Evolutionary conservation across 1,140 invertebrate genomes (phyloP).

Genomic region (Paralvinella palmiformis): DNA sequence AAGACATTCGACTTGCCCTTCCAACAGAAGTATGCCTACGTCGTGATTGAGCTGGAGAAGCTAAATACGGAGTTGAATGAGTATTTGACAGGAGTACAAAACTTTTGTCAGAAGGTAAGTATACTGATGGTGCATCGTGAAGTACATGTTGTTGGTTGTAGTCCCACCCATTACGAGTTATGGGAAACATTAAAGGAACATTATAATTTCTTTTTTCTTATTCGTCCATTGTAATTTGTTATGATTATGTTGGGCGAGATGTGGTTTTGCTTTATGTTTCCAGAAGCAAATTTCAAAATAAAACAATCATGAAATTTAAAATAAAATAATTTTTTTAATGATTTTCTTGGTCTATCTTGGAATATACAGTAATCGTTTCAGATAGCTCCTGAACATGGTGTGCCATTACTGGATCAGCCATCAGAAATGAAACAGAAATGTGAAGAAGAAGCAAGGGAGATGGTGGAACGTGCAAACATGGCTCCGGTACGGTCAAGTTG

Average conservation of each 20-base stretch:
- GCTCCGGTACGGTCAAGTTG: slow-evolving; percentile 23
- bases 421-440: slow-evolving; percentile 80
- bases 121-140: neutral
- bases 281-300: neutral
- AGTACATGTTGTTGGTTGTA: too few relatives aligned
- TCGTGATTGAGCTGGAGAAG: slow-evolving; percentile 84
- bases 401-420: slow-evolving; percentile 81
- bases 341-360: slow-evolving; percentile 4
- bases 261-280: neutral
- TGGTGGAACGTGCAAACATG: slow-evolving; percentile 71
- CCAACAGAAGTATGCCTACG: slow-evolving; percentile 78
- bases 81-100: slow-evolving; percentile 76
- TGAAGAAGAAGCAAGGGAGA: slow-evolving; percentile 71
- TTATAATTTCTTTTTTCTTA: neutral
- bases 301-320: neutral
- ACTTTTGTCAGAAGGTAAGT: slow-evolving; percentile 68
- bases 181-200: too few relatives aligned
- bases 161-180: too few relatives aligned
- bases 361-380: slow-evolving; percentile 27
- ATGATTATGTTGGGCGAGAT: neutral
- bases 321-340: neutral
- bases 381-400: slow-evolving; percentile 77
- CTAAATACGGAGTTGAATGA: slow-evolving; percentile 83
- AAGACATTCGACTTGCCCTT: slow-evolving; percentile 74
- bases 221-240: neutral